These are phyloP conservation scores for Channa argus DNA, from an alignment of 2,113 vertebrate genomes.

Conservation along the genomic window DNA sequence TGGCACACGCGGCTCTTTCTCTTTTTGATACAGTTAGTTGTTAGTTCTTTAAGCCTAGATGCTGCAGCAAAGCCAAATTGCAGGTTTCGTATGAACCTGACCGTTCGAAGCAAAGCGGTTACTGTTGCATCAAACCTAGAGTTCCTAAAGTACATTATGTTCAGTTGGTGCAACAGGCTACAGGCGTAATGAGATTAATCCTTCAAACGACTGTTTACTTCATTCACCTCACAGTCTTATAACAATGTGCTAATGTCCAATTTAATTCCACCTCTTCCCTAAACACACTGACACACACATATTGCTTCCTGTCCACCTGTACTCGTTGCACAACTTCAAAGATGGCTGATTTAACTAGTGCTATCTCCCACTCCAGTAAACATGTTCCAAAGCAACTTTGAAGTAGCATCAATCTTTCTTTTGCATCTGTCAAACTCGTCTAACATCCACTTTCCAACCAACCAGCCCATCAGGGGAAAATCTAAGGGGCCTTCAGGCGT, in stretches of 20 bases:
- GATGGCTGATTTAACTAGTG: constrained; percentile 65
- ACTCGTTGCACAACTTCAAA: constrained; percentile 60
- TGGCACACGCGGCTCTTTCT: too few relatives aligned
- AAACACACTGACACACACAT: neutral
- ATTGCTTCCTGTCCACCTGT: constrained; percentile 14
- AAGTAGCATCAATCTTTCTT: constrained; percentile 75
- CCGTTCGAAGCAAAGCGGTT: neutral
- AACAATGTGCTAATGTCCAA: neutral
- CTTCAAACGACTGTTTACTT: constrained; percentile 10
- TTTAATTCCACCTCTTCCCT: neutral
- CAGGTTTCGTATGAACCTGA: too few relatives aligned
- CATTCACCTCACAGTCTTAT: neutral
- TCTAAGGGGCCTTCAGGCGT: constrained; percentile 64
- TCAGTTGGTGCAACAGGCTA: neutral
- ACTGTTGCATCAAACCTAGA: neutral
- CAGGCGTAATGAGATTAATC: neutral
- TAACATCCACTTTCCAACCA: constrained; percentile 60
- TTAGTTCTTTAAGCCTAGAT: too few relatives aligned
- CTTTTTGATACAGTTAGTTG: too few relatives aligned
- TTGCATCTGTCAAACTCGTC: constrained; percentile 71
- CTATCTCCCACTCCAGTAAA: constrained; percentile 66
- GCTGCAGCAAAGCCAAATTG: too few relatives aligned
- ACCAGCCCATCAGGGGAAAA: constrained; percentile 59
- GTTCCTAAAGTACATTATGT: neutral
- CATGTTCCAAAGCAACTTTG: constrained; percentile 61